Percentiles rank a stretch among this genome's conserved stretches.
Conservation (phyloP, 2,888 invertebrate species). For the Opisthograptis luteolata region DNA sequence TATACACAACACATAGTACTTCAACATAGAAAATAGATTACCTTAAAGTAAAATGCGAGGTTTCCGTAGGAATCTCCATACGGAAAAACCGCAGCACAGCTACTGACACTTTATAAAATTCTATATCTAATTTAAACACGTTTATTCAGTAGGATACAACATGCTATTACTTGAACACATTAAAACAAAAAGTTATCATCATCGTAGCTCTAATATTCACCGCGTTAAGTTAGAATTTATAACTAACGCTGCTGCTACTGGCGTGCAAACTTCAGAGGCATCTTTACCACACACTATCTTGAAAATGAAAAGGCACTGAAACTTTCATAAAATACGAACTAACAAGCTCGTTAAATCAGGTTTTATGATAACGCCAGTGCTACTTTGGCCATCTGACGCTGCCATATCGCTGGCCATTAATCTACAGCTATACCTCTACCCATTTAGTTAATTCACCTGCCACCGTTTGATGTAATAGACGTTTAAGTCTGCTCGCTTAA, state of each 20-base stretch:
- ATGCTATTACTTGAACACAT: too few species aligned
- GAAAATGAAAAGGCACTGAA: conserved; percentile 28
- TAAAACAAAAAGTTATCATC: too few species aligned
- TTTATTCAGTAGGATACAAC: too few species aligned
- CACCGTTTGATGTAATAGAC: conserved; percentile 63
- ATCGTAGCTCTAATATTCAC: background rate
- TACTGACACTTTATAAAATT: too few species aligned
- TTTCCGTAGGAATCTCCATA: too few species aligned
- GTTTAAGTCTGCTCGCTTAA: conserved; percentile 53
- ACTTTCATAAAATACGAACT: conserved; percentile 28
- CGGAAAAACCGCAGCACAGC: too few species aligned
- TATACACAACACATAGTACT: too few species aligned
- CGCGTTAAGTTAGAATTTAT: background rate
- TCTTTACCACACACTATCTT: conserved; percentile 15
- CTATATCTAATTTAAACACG: too few species aligned
- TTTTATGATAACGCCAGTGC: conserved; percentile 44
- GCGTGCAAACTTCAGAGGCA: conserved; percentile 8
- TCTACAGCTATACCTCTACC: conserved; percentile 53
- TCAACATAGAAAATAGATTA: too few species aligned
- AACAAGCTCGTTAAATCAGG: conserved; percentile 34
- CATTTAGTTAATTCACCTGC: conserved; percentile 68
- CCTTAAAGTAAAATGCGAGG: too few species aligned
- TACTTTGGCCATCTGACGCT: conserved; percentile 50
- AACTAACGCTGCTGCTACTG: background rate
- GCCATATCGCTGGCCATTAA: conserved; percentile 63